Percentiles rank a stretch among this genome's conserved stretches.
Conservation (phyloP, 2,797 vertebrate species). For the Enteromius unitaeniatus region DNA sequence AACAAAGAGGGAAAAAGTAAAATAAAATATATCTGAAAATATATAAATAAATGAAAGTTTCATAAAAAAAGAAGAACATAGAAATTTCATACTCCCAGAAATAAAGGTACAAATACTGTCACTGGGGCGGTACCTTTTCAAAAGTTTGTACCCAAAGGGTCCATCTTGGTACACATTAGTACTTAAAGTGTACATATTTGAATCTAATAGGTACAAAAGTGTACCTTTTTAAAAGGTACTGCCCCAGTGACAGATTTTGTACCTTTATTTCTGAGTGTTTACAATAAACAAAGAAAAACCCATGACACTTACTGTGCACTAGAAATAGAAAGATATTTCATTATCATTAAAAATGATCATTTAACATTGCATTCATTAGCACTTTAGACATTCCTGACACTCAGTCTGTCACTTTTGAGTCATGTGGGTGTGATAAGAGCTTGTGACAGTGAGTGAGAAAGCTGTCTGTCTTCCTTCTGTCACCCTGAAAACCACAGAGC, state of each 20-base stretch:
- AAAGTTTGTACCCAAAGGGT: too few species aligned
- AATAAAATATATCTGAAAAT: background rate
- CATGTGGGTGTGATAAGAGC: constrained; percentile 11
- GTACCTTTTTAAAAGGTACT: too few species aligned
- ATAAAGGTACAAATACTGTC: too few species aligned
- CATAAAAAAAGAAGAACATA: too few species aligned
- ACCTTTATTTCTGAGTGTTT: background rate
- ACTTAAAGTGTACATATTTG: background rate
- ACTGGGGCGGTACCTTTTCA: too few species aligned
- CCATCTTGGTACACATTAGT: too few species aligned
- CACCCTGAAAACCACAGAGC: background rate
- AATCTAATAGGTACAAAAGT: too few species aligned
- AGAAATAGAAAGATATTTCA: background rate
- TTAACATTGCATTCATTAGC: background rate
- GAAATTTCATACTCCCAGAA: too few species aligned
- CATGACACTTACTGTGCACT: background rate
- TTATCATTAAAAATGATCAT: background rate
- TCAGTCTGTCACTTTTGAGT: constrained; percentile 16
- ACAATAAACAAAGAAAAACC: background rate
- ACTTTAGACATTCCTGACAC: background rate
- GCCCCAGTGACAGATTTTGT: too few species aligned
- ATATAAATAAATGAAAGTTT: background rate
- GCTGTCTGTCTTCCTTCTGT: background rate
- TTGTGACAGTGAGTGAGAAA: constrained; percentile 1
- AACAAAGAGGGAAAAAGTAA: too few species aligned